A percentile compares a stretch with the other conserved stretches of the same genome.
These are phyloP conservation scores for Pachyrhynchus sulphureomaculatus DNA, from an alignment of 1,140 invertebrate genomes.

Conservation along the genomic window DNA sequence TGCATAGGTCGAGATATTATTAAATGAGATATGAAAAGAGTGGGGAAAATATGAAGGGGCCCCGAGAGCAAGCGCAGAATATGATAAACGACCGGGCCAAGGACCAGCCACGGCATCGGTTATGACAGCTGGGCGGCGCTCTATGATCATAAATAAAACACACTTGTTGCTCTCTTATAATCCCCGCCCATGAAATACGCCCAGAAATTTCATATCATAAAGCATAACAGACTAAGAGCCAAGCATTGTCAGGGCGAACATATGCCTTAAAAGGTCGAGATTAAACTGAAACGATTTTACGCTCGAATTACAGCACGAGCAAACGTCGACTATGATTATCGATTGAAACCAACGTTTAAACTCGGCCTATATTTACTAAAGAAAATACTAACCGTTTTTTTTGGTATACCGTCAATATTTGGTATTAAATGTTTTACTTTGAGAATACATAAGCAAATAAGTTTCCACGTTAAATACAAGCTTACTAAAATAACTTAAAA, in stretches of 20 bases:
- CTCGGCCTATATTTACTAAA: too few species aligned
- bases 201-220: conserved; percentile 50
- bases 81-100: conserved; percentile 44
- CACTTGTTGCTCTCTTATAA: conserved; percentile 51
- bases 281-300: conserved; percentile 12
- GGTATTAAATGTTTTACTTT: too few species aligned
- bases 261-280: conserved; percentile 2
- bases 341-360: not conserved
- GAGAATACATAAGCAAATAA: too few species aligned
- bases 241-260: not conserved
- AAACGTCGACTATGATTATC: conserved; percentile 17
- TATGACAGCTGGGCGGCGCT: conserved; percentile 52
- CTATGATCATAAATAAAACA: conserved; percentile 50
- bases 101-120: conserved; percentile 47
- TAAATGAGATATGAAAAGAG: conserved; percentile 52
- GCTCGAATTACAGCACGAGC: not conserved
- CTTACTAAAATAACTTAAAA: too few species aligned
- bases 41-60: conserved; percentile 45
- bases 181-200: conserved; percentile 47
- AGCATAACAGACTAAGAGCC: conserved; percentile 29
- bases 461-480: too few species aligned
- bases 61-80: conserved; percentile 45
- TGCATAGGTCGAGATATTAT: conserved; percentile 47
- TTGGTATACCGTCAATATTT: too few species aligned
- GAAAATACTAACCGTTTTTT: too few species aligned